These are phyloP conservation scores for Amazona ochrocephala DNA, from an alignment of 2,797 vertebrate species.

Conservation along the genomic window DNA sequence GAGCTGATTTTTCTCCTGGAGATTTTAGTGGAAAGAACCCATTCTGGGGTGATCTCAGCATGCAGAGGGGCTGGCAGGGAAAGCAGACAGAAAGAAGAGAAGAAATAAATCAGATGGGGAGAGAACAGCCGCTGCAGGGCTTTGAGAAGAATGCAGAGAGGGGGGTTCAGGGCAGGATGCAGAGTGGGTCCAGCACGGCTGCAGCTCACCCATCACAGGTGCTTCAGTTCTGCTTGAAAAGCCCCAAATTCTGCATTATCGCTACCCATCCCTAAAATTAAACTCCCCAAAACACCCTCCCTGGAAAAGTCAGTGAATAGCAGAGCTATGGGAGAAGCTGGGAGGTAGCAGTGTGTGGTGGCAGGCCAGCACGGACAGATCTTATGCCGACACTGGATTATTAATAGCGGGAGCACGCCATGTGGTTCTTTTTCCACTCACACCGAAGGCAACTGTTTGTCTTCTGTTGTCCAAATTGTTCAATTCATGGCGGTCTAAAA, in stretches of 20 bases:
- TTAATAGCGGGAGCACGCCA: background rate
- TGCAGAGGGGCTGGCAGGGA: rapidly evolving
- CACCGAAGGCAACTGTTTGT: background rate
- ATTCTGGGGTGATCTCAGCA: background rate
- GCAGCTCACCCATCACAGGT: rapidly evolving
- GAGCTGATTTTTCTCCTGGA: background rate
- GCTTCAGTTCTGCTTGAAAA: background rate
- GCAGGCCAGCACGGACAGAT: background rate
- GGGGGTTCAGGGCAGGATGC: background rate
- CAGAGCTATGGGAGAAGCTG: background rate
- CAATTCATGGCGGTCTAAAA: background rate
- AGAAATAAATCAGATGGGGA: background rate
- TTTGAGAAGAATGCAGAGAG: rapidly evolving
- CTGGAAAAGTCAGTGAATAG: background rate
- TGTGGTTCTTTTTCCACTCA: background rate
- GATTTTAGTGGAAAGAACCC: background rate
- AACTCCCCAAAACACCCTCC: rapidly evolving
- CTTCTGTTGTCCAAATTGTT: background rate
- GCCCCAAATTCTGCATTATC: background rate
- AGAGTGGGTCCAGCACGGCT: rapidly evolving
- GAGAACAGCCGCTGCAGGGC: rapidly evolving
- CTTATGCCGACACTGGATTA: background rate
- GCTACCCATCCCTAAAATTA: background rate
- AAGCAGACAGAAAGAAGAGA: background rate
- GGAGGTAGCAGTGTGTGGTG: background rate